phyloP scores from a whole-genome alignment of 2,888 invertebrate genomes.

The Euzophera pinguis region DNA sequence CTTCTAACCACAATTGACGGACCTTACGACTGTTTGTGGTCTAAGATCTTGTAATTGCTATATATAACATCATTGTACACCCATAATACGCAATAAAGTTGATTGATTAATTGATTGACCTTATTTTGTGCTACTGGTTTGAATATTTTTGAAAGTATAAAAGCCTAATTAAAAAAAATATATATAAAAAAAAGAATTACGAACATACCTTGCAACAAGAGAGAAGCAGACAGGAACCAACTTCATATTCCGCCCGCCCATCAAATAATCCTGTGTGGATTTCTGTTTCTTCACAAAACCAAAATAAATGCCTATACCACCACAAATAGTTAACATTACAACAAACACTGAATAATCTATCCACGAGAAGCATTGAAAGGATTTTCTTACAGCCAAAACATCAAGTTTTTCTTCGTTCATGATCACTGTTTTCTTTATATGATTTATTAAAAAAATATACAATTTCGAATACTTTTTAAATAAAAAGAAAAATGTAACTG shows the following conservation, averaged over 20 bases:
- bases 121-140: too few species aligned
- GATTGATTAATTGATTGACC: too few species aligned
- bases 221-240: slow-evolving; percentile 89
- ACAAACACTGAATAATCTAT: slow-evolving; percentile 84
- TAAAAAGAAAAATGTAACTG: not conserved
- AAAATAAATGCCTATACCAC: slow-evolving; percentile 88
- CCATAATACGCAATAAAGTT: too few species aligned
- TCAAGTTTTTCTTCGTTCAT: slow-evolving; percentile 30
- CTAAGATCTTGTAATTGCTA: too few species aligned
- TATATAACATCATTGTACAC: too few species aligned
- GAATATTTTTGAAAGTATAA: too few species aligned
- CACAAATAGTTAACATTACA: slow-evolving; percentile 85
- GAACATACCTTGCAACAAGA: slow-evolving; percentile 85
- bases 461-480: too few species aligned
- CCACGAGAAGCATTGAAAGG: slow-evolving; percentile 72
- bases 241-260: slow-evolving; percentile 89
- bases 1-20: too few species aligned
- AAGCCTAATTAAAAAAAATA: too few species aligned
- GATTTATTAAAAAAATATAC: not conserved
- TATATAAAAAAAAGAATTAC: not conserved
- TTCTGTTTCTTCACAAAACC: slow-evolving; percentile 83
- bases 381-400: slow-evolving; percentile 42
- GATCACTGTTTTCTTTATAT: not conserved
- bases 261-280: slow-evolving; percentile 85
- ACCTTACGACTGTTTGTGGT: too few species aligned